Evolutionary conservation across 2,888 invertebrate species (phyloP).

Genomic region (Arrhopalites spinosus): DNA sequence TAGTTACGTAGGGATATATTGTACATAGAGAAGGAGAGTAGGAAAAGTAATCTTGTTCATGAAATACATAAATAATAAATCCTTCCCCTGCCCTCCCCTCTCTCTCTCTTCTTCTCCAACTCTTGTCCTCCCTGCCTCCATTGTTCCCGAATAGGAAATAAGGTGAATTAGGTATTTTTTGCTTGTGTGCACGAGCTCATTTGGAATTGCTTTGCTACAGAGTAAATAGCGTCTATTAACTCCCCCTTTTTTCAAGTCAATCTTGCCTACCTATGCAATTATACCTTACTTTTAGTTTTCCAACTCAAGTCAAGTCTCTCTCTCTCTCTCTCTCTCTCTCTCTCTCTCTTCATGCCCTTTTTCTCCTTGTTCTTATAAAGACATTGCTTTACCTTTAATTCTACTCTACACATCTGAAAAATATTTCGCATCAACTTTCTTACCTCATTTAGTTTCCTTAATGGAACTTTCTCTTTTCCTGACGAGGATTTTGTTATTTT

Average conservation of each 20-base stretch:
- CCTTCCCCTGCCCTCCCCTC: not conserved
- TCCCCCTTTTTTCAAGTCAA: not conserved
- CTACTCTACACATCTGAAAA: too few relatives aligned
- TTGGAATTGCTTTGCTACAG: not conserved
- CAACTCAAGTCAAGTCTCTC: too few relatives aligned
- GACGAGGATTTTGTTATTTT: too few relatives aligned
- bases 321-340: too few relatives aligned
- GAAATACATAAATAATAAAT: constrained; percentile 28
- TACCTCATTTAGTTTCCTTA: too few relatives aligned
- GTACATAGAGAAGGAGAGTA: too few relatives aligned
- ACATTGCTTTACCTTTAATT: too few relatives aligned
- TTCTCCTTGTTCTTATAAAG: too few relatives aligned
- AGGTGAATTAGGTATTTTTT: constrained; percentile 24
- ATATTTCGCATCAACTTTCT: too few relatives aligned
- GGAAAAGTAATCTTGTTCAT: constrained; percentile 21
- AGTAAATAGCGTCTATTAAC: not conserved
- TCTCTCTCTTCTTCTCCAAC: too few relatives aligned
- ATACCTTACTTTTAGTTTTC: not conserved
- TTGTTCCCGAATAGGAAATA: constrained; percentile 22
- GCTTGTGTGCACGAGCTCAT: not conserved
- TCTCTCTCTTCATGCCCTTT: too few relatives aligned
- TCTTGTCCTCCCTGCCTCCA: not conserved
- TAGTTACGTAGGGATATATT: too few relatives aligned
- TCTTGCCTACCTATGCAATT: not conserved
- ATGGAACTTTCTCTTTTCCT: not conserved